These are phyloP conservation scores for Calliopsis andreniformis DNA, from an alignment of 1,140 invertebrate species.

Conservation along the genomic window DNA sequence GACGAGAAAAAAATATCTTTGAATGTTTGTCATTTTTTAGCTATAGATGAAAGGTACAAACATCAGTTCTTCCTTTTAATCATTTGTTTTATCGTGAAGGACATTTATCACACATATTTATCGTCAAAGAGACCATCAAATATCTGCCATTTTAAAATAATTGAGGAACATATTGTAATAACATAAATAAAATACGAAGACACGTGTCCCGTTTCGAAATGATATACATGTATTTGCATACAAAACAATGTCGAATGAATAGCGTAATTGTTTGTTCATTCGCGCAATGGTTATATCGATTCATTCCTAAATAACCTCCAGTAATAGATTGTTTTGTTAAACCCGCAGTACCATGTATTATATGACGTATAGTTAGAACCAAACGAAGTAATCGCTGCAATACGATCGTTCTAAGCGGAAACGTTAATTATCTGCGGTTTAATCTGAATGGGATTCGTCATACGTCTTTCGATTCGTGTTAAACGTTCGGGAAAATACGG, in stretches of 20 bases:
- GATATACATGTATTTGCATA: too few species aligned
- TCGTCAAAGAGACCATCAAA: too few species aligned
- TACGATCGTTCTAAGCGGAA: background rate
- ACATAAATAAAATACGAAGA: too few species aligned
- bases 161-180: too few species aligned
- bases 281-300: background rate
- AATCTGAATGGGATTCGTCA: background rate
- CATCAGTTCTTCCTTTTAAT: background rate
- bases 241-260: background rate
- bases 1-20: background rate
- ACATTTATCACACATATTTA: too few species aligned
- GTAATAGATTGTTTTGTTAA: constrained; percentile 6
- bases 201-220: too few species aligned
- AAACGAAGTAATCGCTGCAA: background rate
- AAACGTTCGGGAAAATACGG: background rate
- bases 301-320: background rate
- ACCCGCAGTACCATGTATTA: background rate
- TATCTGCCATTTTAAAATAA: too few species aligned
- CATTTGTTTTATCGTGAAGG: too few species aligned
- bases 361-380: background rate
- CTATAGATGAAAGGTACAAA: background rate
- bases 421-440: background rate
- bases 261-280: background rate
- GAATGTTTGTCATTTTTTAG: background rate
- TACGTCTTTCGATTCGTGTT: background rate